phyloP scores from a whole-genome alignment of 2,888 invertebrate genomes.

The Perizoma affinitatum region DNA sequence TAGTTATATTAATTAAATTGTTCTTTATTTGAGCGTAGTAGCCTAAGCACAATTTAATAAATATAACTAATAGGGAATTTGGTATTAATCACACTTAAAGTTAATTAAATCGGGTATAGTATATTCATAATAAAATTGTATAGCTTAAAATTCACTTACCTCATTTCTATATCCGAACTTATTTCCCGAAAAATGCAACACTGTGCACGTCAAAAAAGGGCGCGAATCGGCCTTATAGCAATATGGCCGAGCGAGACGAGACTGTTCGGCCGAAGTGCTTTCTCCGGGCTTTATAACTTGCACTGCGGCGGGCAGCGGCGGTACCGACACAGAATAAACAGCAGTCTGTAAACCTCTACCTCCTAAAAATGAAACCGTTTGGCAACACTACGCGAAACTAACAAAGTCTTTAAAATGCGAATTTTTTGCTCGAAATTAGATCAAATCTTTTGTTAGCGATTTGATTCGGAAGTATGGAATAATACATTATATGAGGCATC shows the following conservation, averaged over 20 bases:
- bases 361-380: conserved; percentile 71
- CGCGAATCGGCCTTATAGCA: conserved; percentile 56
- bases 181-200: conserved; percentile 61
- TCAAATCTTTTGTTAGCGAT: conserved; percentile 41
- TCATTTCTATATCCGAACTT: conserved; percentile 61
- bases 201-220: conserved; percentile 63
- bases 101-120: neutral
- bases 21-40: no score
- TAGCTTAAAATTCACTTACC: conserved; percentile 52
- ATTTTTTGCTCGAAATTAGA: conserved; percentile 52
- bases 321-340: conserved; percentile 18
- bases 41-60: neutral
- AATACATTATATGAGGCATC: conserved; percentile 38
- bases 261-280: conserved; percentile 72
- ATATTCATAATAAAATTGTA: no score
- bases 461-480: conserved; percentile 46
- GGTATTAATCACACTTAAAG: neutral
- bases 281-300: conserved; percentile 80
- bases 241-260: conserved; percentile 50
- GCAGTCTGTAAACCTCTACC: conserved; percentile 11
- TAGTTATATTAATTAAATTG: no score
- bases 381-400: conserved; percentile 69
- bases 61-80: neutral
- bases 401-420: conserved; percentile 58
- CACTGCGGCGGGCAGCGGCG: conserved; percentile 37